phyloP scores from a whole-genome alignment of 2,888 invertebrate genomes.

The Dicranocentrus wangi region DNA sequence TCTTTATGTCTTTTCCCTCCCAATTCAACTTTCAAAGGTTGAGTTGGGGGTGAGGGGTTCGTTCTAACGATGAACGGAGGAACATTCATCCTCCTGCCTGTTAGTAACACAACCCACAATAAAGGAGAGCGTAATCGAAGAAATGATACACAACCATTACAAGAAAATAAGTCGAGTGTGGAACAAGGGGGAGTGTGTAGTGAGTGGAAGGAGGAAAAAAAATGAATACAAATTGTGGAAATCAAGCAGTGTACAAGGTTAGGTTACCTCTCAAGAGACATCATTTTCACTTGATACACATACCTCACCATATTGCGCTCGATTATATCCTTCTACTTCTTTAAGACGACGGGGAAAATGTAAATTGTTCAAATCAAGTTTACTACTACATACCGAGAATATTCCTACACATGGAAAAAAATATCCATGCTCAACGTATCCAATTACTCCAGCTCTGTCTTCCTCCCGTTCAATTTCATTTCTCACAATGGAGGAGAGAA shows the following conservation, averaged over 20 bases:
- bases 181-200: background rate
- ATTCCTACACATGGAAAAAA: conserved; percentile 2
- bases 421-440: conserved; percentile 25
- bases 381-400: conserved; percentile 20
- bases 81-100: background rate
- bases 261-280: conserved; percentile 51
- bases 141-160: conserved; percentile 3
- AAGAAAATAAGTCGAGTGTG: background rate
- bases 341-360: conserved; percentile 38
- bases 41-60: background rate
- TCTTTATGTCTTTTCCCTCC: conserved; percentile 8
- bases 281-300: conserved; percentile 40
- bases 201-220: conserved; percentile 14
- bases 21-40: background rate
- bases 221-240: conserved; percentile 44
- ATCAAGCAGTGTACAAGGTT: conserved; percentile 47
- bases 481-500: too few species aligned
- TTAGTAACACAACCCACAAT: background rate
- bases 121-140: conserved; percentile 38
- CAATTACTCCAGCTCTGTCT: too few species aligned
- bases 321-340: background rate
- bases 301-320: conserved; percentile 5
- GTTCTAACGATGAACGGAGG: too few species aligned
- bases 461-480: too few species aligned
- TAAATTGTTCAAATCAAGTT: conserved; percentile 61